phyloP scores from a whole-genome alignment of 2,888 invertebrate genomes.

The Cerastoderma edule region DNA sequence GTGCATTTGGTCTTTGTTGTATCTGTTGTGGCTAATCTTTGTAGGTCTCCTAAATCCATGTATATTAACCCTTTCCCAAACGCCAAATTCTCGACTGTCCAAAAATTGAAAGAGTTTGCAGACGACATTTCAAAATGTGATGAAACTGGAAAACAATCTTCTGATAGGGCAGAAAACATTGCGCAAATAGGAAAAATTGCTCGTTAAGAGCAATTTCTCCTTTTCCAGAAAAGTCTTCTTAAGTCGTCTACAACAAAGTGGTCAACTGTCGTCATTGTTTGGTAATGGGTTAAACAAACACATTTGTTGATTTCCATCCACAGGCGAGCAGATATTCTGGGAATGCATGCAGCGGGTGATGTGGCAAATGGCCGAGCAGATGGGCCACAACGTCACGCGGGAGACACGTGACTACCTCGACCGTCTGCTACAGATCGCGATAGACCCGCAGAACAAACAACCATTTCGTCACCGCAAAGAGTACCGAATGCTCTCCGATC shows the following conservation, averaged over 20 bases:
- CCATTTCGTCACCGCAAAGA: constrained; percentile 57
- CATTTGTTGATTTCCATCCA: background rate
- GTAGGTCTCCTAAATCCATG: background rate
- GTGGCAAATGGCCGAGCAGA: constrained; percentile 62
- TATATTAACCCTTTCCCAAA: no score
- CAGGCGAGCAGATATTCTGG: constrained; percentile 62
- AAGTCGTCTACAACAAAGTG: no score
- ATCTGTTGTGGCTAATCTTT: background rate
- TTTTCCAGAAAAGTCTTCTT: no score
- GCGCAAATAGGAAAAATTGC: no score
- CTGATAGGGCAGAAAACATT: no score
- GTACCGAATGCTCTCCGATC: constrained; percentile 59
- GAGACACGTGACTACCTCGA: constrained; percentile 59
- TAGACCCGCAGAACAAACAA: constrained; percentile 38
- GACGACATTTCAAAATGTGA: no score
- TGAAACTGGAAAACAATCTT: no score
- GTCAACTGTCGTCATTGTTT: no score
- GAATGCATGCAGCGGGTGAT: constrained; percentile 63
- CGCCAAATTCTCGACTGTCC: no score
- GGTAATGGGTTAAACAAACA: background rate
- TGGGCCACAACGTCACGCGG: constrained; percentile 54
- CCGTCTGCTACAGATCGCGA: constrained; percentile 52
- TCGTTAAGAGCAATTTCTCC: no score
- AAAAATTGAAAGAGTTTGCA: no score
- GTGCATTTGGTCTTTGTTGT: no score